Evolutionary conservation across 2,113 vertebrate genomes (phyloP).

Genomic region (Antechinus flavipes): DNA sequence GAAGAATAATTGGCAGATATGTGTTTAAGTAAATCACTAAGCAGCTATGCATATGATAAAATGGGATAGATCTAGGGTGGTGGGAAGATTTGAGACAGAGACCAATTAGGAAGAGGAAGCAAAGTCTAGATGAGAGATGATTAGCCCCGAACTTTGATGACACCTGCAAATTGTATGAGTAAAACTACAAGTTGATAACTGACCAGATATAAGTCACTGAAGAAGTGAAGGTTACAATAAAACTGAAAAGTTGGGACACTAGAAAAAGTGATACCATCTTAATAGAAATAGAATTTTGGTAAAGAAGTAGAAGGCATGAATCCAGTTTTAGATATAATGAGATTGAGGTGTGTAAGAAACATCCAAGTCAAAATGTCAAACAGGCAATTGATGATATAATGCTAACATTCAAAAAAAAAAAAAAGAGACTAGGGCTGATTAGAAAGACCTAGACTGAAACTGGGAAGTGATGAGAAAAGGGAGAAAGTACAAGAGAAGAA

Average conservation of each 20-base stretch:
- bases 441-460: not conserved
- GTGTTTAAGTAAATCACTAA: not conserved
- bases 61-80: not conserved
- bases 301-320: not conserved
- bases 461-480: not conserved
- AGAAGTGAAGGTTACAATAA: not conserved
- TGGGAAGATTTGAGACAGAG: not conserved
- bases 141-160: not conserved
- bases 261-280: not conserved
- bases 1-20: not conserved
- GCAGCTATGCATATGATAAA: not conserved
- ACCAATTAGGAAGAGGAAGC: not conserved
- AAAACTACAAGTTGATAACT: not conserved
- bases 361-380: not conserved
- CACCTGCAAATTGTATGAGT: not conserved
- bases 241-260: not conserved
- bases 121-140: not conserved
- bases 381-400: not conserved
- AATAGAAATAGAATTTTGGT: not conserved
- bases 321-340: not conserved
- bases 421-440: not conserved
- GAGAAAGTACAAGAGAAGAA: not conserved
- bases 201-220: not conserved
- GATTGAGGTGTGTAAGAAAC: not conserved
- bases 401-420: not conserved